These are phyloP conservation scores for Galaxea fascicularis DNA, from an alignment of 92 coral and sea anemone species.

Conservation along the genomic window DNA sequence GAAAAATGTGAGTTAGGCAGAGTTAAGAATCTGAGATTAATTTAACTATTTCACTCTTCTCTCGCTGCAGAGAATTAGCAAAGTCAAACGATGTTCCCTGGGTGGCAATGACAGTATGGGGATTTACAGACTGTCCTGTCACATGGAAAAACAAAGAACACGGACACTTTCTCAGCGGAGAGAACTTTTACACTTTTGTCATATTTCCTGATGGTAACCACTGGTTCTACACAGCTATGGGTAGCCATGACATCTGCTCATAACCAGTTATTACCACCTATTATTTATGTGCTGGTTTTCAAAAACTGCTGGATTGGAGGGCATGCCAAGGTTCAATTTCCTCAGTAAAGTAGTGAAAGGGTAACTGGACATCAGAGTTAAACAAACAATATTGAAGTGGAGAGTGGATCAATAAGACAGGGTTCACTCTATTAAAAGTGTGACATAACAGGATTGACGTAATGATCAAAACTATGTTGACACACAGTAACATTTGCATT, in stretches of 20 bases:
- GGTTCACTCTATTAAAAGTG: no score
- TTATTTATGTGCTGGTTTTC: neutral
- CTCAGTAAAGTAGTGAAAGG: no score
- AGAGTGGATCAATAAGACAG: no score
- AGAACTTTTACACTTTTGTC: constrained; percentile 88
- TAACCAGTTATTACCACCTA: constrained; percentile 5
- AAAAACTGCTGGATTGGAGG: neutral
- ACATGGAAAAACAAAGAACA: constrained; percentile 90
- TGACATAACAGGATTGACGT: no score
- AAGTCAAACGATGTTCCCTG: constrained; percentile 63
- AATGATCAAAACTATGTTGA: no score
- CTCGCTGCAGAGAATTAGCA: constrained; percentile 5
- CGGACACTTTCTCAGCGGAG: constrained; percentile 83
- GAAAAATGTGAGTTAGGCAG: no score
- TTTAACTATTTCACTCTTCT: neutral
- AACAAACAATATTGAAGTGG: no score
- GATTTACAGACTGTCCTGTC: constrained; percentile 93
- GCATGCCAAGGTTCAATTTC: no score
- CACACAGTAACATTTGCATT: no score
- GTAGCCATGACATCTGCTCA: constrained; percentile 83
- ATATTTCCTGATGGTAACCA: constrained; percentile 79
- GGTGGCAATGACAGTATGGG: constrained; percentile 93
- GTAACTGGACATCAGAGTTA: no score
- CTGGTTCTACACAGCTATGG: constrained; percentile 86
- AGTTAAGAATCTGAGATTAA: no score